Evolutionary conservation across 1,140 invertebrate genomes (phyloP).

Genomic region (Cotesia typhae): DNA sequence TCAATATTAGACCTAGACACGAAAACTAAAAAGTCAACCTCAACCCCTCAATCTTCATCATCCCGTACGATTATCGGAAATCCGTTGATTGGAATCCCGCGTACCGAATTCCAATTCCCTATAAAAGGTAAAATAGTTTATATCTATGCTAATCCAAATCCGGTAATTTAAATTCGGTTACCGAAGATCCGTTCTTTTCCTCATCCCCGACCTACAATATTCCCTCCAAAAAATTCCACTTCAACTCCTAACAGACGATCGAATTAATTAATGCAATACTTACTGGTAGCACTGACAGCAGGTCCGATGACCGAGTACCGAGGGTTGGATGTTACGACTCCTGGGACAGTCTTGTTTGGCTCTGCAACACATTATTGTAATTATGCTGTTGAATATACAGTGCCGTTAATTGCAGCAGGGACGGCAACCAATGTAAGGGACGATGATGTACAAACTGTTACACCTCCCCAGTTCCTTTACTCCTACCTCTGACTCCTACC

Average conservation of each 20-base stretch:
- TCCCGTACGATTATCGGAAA: no score
- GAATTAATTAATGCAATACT: constrained; percentile 47
- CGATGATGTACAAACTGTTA: constrained; percentile 23
- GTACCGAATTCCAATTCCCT: no score
- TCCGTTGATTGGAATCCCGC: no score
- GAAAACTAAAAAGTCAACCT: no score
- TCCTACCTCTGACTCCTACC: no score
- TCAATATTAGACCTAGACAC: no score
- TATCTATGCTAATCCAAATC: neutral
- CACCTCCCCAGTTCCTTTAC: neutral
- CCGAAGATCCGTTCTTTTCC: no score
- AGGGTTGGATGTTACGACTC: constrained; percentile 60
- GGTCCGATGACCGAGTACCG: constrained; percentile 66
- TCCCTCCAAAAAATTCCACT: no score
- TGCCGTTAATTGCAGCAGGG: constrained; percentile 62
- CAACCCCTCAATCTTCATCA: no score
- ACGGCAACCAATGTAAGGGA: constrained; percentile 42
- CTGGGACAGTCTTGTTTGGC: constrained; percentile 63
- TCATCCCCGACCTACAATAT: no score
- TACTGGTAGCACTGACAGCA: constrained; percentile 68
- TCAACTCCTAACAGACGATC: neutral
- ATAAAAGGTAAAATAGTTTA: no score
- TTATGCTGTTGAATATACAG: constrained; percentile 64
- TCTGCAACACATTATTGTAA: constrained; percentile 67
- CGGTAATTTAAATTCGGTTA: neutral